Conservation (phyloP, 2,113 vertebrate species). For the Cheirogaleus medius region DNA sequence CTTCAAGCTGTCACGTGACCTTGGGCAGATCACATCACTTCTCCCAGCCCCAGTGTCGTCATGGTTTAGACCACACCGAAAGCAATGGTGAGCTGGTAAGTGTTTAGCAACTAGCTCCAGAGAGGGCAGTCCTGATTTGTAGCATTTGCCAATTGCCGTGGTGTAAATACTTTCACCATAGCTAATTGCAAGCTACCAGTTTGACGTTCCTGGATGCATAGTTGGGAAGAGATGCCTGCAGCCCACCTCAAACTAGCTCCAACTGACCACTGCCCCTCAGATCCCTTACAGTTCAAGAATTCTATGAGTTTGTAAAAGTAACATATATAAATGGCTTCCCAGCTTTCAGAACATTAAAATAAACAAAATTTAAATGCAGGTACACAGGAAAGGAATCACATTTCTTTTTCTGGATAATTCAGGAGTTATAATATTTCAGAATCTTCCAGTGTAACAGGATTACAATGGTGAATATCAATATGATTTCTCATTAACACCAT, state of each 20-base stretch:
- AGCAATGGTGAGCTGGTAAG: neutral
- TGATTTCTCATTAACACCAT: neutral
- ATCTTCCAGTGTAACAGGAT: neutral
- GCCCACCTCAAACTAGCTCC: neutral
- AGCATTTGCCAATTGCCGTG: neutral
- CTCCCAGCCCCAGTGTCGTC: neutral
- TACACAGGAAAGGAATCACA: neutral
- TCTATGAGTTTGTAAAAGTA: neutral
- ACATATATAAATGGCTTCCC: neutral
- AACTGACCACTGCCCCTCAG: neutral
- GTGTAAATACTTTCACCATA: neutral
- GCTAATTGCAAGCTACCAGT: neutral
- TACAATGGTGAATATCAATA: neutral
- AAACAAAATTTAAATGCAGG: neutral
- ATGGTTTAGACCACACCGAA: neutral
- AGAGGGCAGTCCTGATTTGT: neutral
- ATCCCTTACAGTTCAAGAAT: neutral
- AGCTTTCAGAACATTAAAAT: neutral
- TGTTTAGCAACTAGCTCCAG: neutral
- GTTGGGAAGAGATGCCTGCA: neutral
- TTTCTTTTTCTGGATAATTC: neutral
- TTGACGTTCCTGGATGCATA: rapidly evolving
- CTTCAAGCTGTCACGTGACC: neutral
- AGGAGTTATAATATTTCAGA: neutral
- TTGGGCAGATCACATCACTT: neutral